These are phyloP conservation scores for Tympanuchus pallidicinctus DNA, from an alignment of 2,113 vertebrate species.

Conservation along the genomic window DNA sequence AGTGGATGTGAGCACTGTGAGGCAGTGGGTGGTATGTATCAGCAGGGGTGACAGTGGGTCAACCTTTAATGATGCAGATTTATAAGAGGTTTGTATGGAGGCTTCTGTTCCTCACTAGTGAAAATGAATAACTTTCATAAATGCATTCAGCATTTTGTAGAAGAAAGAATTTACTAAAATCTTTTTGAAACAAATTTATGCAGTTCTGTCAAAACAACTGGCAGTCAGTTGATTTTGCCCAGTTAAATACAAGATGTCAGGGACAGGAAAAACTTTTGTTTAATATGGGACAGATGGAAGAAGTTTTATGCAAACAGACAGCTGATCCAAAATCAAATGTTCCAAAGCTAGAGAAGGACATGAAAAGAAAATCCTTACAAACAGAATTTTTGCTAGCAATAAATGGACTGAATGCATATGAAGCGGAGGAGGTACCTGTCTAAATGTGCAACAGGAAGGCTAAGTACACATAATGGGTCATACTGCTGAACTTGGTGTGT, in stretches of 20 bases:
- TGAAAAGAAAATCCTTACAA: background rate
- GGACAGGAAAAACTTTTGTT: background rate
- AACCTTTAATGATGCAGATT: too few species aligned
- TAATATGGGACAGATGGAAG: background rate
- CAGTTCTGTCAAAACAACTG: background rate
- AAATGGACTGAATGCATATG: background rate
- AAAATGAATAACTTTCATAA: background rate
- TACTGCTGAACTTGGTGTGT: background rate
- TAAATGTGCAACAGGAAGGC: background rate
- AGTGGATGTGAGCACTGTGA: too few species aligned
- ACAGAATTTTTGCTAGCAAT: fast-evolving
- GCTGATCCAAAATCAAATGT: background rate
- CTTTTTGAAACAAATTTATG: background rate
- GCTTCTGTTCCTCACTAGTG: too few species aligned
- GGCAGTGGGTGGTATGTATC: too few species aligned
- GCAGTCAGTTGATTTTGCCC: background rate
- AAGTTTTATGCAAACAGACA: background rate
- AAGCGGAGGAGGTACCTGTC: background rate
- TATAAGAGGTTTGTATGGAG: too few species aligned
- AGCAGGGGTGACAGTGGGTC: too few species aligned
- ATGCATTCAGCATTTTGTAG: background rate
- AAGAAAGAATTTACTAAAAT: background rate
- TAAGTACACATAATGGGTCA: background rate
- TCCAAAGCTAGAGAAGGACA: background rate
- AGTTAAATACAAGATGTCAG: background rate